Percentiles rank a stretch among this genome's conserved stretches.
phyloP scores from a whole-genome alignment of 2,797 vertebrate species.

The Gallinago solitaria region DNA sequence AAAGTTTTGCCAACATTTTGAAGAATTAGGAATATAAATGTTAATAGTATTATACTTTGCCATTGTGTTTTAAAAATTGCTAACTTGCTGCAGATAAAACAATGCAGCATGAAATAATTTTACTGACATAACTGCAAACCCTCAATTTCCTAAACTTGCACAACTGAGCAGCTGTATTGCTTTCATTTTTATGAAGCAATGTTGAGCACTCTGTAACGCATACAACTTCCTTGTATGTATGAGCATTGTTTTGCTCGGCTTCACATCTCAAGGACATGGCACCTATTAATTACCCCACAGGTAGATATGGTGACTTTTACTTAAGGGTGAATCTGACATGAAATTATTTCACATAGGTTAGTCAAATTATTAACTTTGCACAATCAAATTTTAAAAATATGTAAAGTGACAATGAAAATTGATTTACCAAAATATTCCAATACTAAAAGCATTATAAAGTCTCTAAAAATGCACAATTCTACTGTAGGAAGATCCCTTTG shows the following conservation, averaged over 20 bases:
- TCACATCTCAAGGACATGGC: not conserved
- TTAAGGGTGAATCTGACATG: not conserved
- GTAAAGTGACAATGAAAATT: not conserved
- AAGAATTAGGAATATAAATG: not conserved
- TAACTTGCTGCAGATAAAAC: not conserved
- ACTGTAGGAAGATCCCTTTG: not conserved
- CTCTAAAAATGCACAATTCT: fast-evolving
- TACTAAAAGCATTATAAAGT: not conserved
- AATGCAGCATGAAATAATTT: not conserved
- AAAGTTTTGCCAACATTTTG: not conserved
- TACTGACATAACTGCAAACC: not conserved
- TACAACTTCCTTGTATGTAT: fast-evolving
- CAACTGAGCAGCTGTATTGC: not conserved
- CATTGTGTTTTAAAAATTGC: not conserved
- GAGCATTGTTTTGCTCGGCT: not conserved
- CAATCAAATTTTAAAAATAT: not conserved
- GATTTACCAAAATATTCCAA: not conserved
- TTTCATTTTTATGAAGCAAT: not conserved
- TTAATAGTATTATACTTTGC: not conserved
- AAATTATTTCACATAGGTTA: not conserved
- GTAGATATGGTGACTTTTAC: not conserved
- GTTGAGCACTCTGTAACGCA: not conserved
- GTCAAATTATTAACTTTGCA: not conserved
- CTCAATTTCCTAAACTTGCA: not conserved
- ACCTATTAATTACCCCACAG: fast-evolving